Base-by-base conservation (phyloP, 2,113 vertebrate genomes). In the Nannobrachium achirus region DNA sequence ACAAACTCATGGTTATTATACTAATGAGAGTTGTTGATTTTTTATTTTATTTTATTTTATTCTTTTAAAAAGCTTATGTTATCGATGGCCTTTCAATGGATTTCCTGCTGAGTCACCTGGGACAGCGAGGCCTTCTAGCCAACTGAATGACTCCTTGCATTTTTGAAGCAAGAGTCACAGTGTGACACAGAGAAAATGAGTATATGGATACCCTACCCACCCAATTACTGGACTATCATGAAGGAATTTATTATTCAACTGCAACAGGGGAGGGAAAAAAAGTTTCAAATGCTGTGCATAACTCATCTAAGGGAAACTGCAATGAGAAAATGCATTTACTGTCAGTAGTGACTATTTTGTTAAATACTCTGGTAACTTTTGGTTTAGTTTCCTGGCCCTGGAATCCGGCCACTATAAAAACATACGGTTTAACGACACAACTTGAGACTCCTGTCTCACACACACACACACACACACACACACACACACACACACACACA, bases 31-130 rank as follows among this genome's bases (percentile, higher is more conserved):
- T 33, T 33, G 25, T 3, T 33, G 25, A 4, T 33, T 33, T 33
- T 33, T n/a, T n/a, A n/a, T n/a, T n/a, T n/a, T n/a, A n/a, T n/a
- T n/a, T n/a, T n/a, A n/a, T n/a, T n/a, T n/a, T n/a, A n/a, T n/a
- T n/a, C 25, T 33, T 33, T 33, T 33, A 4, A 33, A 33, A 33
- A 63, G 57, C n/a, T 44, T 15, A 56, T 58, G 44, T 62, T 49
- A 81, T 80, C 75, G 72, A 56, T 51, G 40, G 7, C 68, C 61
- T 69, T 33, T 33, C 14, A 50, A 56, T 55, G 71, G 69, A 76
- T 72, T 81, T 80, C 73, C 76, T 75, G 79, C 82, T 79, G 80
- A 89, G 64, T 89, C 84, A 87, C 80, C 75, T 79, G 75, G 76
- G 82, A 48, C 46, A 13, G 56, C 69, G 60, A 55, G 73, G 71